Evolutionary conservation across 1,140 invertebrate genomes (phyloP), one percentile per base, ranked within the genome.

Genomic region (Ips nitidus): DNA sequence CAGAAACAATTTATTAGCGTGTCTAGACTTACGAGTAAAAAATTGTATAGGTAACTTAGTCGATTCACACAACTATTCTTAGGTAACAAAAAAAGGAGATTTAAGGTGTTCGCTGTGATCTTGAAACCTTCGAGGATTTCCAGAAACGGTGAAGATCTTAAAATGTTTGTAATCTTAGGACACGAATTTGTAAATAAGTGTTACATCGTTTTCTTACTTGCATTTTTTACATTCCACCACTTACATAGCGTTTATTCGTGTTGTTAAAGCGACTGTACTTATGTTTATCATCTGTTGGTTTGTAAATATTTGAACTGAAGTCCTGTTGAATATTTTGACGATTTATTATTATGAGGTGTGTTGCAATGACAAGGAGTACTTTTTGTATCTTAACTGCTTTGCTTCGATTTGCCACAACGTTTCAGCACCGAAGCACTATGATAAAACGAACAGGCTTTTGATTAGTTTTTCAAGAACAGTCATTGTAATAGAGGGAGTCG

Each of bases 1-100:
- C 22, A 60, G 22, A 69, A 68, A 61, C 66, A 68, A 69, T 69
- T 69, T 69, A 73, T 55, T 68, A 56, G 56, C 2, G 55, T 69
- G 52, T 63, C 59, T 71, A 66, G 60, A 59, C 52, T 71, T 52
- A 57, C 56, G 39, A 52, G 38, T 60, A 66, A 42, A 50, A 22
- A 61, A 53, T 40, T 68, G 52, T 68, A 52, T 69, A 69, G 58
- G 50, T 22, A 52, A 52, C 39, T 62, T 41, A 41, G 43, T 69
- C 61, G 67, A 61, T 69, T 61, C 62, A 50, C 67, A 55, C 50
- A 63, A 62, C 58, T 62, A 62, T 60, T 69, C 22, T 69, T 69
- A 69, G 67, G 67, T 45, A 56, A 45, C 36, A 66, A 55, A 40
- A 6, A 50, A 42, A 40, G n/a, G 41, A 37, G 56, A 55, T n/a